A percentile compares a stretch with the other conserved stretches of the same genome.
These are phyloP conservation scores for Zosterops japonicus DNA, from an alignment of 2,113 vertebrate genomes.

Conservation along the genomic window DNA sequence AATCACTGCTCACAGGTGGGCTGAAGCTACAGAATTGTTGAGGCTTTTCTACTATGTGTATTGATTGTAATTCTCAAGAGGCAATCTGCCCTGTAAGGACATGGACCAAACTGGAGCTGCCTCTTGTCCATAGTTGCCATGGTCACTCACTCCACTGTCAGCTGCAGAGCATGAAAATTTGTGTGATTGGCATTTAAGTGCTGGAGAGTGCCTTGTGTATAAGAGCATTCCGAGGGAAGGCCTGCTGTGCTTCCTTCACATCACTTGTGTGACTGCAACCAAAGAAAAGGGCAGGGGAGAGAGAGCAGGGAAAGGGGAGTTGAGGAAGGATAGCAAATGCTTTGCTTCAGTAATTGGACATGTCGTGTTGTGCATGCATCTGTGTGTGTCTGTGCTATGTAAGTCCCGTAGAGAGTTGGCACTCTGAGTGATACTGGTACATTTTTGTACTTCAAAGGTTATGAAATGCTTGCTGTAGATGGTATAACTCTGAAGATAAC, in stretches of 20 bases:
- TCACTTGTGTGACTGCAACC: neutral
- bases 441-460: neutral
- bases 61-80: neutral
- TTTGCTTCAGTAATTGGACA: neutral
- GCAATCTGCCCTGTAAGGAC: rapidly evolving
- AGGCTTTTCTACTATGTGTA: neutral
- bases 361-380: neutral
- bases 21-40: neutral
- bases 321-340: neutral
- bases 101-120: neutral
- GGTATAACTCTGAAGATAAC: neutral
- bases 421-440: neutral
- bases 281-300: neutral
- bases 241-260: neutral
- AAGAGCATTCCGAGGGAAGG: neutral
- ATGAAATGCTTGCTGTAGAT: neutral
- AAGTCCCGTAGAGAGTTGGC: neutral
- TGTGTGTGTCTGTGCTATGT: neutral
- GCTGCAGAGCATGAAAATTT: neutral
- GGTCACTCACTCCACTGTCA: neutral
- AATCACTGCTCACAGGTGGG: neutral
- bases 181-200: neutral
- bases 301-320: neutral
- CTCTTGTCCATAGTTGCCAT: neutral
- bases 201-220: neutral